Base-by-base conservation (phyloP, 1,140 invertebrate species). In the Drosophila kepulauana region DNA sequence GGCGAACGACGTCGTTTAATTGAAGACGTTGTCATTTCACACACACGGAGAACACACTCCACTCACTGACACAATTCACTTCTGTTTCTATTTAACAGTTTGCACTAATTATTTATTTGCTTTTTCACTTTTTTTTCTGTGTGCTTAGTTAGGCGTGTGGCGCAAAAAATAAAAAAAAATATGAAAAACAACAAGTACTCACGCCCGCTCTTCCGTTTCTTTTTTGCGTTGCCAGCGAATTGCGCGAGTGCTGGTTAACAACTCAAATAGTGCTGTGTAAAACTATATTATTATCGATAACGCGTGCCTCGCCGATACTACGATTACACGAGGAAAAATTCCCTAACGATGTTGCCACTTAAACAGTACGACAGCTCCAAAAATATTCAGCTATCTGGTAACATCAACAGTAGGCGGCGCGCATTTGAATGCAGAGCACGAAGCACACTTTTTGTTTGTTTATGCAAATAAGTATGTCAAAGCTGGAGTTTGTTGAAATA, bases 21-120 rank as follows among this genome's bases (percentile, higher is more conserved):
- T 49, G 82, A 82, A 48, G 82, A 86, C 51, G 82, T 86, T 69
- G 82, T 86, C 82, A 86, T 86, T 70, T 33, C 56, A 30, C 52
- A 75, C 70, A 33, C 30, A 46, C n/a, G 20, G 20, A 25, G 20
- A 25, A 43, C 68, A 13, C 30, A 43, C 38, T 51, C 33, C 5
- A 33, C 6, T 33, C 33, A 33, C 33, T 38, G 7, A 38, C 35
- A 38, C 35, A 8, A 25, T 10, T 38, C 35, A 10, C 35, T 38
- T 2, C 35, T 10, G 7, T 38, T 38, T 8, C 33, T 33, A 8
- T n/a, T 58, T 45, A 45, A 25, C 41, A 41, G 7, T 61, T 61
- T 46, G 15, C 5, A 10, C 8, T 11, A 16, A 54, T 45, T 65
- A 38, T 52, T 8, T 8, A 38, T 7, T 38, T 38, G 35, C 43